Percentiles rank a stretch among this genome's conserved stretches.
phyloP scores from a whole-genome alignment of 2,888 invertebrate genomes.

The Euproctis similis region DNA sequence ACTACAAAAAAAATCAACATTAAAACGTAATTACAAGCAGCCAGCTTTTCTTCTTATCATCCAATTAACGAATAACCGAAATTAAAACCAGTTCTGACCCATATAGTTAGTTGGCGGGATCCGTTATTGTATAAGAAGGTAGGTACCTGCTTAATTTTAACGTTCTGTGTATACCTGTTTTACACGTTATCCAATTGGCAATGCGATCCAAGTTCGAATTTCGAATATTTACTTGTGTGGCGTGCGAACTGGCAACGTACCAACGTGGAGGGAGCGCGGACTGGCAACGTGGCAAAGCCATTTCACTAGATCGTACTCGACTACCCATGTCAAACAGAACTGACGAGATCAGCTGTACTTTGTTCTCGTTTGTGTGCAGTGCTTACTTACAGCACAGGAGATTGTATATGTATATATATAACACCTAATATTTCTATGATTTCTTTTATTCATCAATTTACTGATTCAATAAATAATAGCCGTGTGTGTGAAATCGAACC shows the following conservation, averaged over 20 bases:
- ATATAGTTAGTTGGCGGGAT: conserved; percentile 27
- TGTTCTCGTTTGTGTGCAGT: conserved; percentile 19
- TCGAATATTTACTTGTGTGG: conserved; percentile 43
- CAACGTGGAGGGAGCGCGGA: conserved; percentile 21
- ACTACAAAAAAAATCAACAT: conserved; percentile 7
- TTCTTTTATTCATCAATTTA: too few relatives aligned
- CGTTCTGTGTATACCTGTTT: conserved; percentile 22
- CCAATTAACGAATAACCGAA: conserved; percentile 41
- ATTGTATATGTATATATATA: too few relatives aligned
- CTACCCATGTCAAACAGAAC: conserved; percentile 31
- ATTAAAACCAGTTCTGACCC: conserved; percentile 32
- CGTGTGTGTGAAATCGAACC: too few relatives aligned
- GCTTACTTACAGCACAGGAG: too few relatives aligned
- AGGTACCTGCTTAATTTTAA: conserved; percentile 14
- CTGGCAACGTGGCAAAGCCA: conserved; percentile 44
- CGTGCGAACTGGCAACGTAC: conserved; percentile 43
- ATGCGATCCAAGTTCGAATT: conserved; percentile 52
- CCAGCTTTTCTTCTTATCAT: conserved; percentile 26
- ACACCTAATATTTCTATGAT: too few relatives aligned
- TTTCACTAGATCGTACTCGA: conserved; percentile 38
- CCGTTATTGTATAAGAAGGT: conserved; percentile 40
- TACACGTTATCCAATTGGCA: conserved; percentile 42
- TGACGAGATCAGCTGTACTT: conserved; percentile 26
- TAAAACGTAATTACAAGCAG: conserved; percentile 24
- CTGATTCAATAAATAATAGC: too few relatives aligned